Percentiles rank a stretch among this genome's conserved stretches.
Evolutionary conservation across 1,140 invertebrate species (phyloP).

Genomic region (Ostrea denselamellosa): DNA sequence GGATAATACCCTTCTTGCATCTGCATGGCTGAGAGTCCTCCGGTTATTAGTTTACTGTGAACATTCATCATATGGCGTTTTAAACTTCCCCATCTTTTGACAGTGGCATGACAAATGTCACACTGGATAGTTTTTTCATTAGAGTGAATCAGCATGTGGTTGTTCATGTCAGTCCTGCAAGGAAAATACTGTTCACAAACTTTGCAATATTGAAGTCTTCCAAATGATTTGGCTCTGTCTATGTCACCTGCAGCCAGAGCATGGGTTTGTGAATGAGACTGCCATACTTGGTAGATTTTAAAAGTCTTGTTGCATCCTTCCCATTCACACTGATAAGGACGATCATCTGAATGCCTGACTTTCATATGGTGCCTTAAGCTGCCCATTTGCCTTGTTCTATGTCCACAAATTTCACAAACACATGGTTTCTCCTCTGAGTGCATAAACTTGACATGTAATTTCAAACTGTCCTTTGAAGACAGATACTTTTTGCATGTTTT

Average conservation of each 20-base stretch:
- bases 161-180: constrained; percentile 26
- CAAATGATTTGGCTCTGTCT: neutral
- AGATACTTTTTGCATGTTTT: constrained; percentile 12
- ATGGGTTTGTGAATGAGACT: constrained; percentile 6
- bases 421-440: constrained; percentile 27
- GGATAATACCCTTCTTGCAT: neutral
- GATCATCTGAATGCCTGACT: constrained; percentile 14
- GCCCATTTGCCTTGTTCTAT: constrained; percentile 22
- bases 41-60: constrained; percentile 7
- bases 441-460: constrained; percentile 8
- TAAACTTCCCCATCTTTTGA: constrained; percentile 9
- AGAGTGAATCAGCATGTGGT: constrained; percentile 28
- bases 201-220: neutral
- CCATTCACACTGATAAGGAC: neutral
- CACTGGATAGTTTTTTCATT: neutral
- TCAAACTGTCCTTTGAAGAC: constrained; percentile 18
- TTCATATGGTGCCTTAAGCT: constrained; percentile 14
- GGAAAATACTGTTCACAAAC: neutral
- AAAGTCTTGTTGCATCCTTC: neutral
- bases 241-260: neutral
- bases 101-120: constrained; percentile 4
- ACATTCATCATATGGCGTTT: constrained; percentile 30
- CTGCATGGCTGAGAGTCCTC: constrained; percentile 20
- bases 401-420: constrained; percentile 30
- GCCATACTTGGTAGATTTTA: constrained; percentile 34